Evolutionary conservation across 2,113 vertebrate species (phyloP), one percentile per base, ranked within the genome.

Genomic region (Chlorodrepanis virens): DNA sequence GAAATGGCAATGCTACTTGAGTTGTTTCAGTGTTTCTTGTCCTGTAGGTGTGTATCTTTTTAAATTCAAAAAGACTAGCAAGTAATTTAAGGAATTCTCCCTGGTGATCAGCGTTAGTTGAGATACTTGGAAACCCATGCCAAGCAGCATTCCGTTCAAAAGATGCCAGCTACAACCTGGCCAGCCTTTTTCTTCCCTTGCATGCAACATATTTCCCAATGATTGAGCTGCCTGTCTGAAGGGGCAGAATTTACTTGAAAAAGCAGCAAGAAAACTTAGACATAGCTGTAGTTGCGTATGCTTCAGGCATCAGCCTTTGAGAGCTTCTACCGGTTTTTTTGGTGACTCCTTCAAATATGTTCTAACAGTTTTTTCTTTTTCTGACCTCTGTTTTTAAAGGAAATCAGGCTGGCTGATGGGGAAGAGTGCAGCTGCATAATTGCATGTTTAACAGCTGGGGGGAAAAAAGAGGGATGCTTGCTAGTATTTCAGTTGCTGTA

Each of bases 171-270:
- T 83, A 33, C 70, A 83, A 3, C 71, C 67, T 77, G 50, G 52
- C 77, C 75, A 67, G 59, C 39, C 64, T 87, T 87, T 75, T 45
- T n/a, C 14, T 69, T 64, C 49, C 24, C 37, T 79, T n/a, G 75
- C 33, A 18, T 1, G 6, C 21, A 3, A 2, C 0, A 0, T 44
- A 21, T 78, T 85, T 83, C 44, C 69, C 1, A 4, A 21, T 40
- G 42, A 45, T 76, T 3, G 3, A 93, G 24, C 45, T 52, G 44
- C 40, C 16, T 63, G 24, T 63, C 28, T 67, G 27, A 47, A 20
- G 59, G 1, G 2, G 61, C 35, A 42, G 6, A 42, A 17, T 54
- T 65, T 18, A 14, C 35, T 49, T 82, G 37, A 45, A 67, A 44
- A 69, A 56, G 13, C 40, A 47, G 25, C 23, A 42, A 59, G 39